These are phyloP conservation scores for Salarias fasciatus DNA, from an alignment of 2,797 vertebrate genomes.

Conservation along the genomic window DNA sequence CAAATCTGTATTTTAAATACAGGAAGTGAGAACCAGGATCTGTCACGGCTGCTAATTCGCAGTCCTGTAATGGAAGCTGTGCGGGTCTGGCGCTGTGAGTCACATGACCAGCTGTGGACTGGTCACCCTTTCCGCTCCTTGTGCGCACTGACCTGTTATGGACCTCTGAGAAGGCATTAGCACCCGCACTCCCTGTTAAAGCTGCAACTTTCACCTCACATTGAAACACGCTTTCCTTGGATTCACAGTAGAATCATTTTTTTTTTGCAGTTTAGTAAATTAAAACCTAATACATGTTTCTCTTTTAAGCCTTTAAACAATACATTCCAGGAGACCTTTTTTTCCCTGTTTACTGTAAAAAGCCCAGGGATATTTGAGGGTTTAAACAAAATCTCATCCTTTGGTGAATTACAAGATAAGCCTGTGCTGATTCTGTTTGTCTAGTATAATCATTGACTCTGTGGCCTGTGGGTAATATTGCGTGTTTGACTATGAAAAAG, in stretches of 20 bases:
- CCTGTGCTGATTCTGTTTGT: conserved; percentile 9
- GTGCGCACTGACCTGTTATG: conserved; percentile 35
- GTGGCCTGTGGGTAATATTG: conserved; percentile 14
- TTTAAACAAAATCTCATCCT: conserved; percentile 34
- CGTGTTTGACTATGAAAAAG: conserved; percentile 37
- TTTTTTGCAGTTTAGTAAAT: not conserved
- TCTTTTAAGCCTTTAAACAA: conserved; percentile 1
- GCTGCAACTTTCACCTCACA: not conserved
- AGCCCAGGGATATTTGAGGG: conserved; percentile 4
- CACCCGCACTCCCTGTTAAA: conserved; percentile 15
- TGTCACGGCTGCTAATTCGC: not conserved
- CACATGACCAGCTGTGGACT: conserved; percentile 21
- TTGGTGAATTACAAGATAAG: conserved; percentile 31
- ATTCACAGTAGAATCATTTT: no score
- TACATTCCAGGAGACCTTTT: not conserved
- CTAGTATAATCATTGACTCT: conserved; percentile 18
- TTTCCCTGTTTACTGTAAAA: not conserved
- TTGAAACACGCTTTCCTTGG: no score
- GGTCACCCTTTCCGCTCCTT: conserved; percentile 21
- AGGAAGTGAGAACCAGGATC: no score
- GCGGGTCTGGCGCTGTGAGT: conserved; percentile 48
- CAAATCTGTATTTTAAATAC: no score
- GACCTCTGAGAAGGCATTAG: conserved; percentile 19
- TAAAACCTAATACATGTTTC: not conserved
- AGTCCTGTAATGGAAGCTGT: conserved; percentile 13